These are phyloP conservation scores for Pinna nobilis DNA, from an alignment of 1,140 invertebrate species.

Conservation along the genomic window DNA sequence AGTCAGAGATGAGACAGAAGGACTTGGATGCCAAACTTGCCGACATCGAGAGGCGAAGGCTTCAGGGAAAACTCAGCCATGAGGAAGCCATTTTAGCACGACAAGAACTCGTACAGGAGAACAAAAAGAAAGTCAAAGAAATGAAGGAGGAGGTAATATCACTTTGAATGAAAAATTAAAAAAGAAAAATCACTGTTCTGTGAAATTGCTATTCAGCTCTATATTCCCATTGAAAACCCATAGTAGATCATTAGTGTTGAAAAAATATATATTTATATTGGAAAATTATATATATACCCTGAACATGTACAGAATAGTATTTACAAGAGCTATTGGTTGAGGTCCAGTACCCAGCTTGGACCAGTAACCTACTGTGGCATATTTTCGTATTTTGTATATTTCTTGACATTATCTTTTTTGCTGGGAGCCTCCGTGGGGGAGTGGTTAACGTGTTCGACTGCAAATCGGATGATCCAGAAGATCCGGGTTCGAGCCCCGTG, in stretches of 20 bases:
- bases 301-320: constrained; percentile 66
- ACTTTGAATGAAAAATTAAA: not conserved
- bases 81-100: constrained; percentile 74
- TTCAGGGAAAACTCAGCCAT: constrained; percentile 73
- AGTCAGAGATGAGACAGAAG: constrained; percentile 68
- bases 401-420: no score
- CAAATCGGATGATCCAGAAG: no score
- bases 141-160: constrained; percentile 70
- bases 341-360: no score
- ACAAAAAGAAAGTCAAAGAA: constrained; percentile 66
- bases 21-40: constrained; percentile 68
- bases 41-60: constrained; percentile 67
- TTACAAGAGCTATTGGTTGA: constrained; percentile 69
- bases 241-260: no score
- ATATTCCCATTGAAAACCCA: constrained; percentile 54
- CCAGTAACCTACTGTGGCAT: no score
- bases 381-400: no score
- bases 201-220: not conserved
- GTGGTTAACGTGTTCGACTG: no score
- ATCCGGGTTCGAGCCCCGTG: no score
- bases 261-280: no score
- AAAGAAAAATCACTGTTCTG: not conserved
- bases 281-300: no score
- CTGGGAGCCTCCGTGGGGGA: no score
- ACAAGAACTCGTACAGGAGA: constrained; percentile 68